Base-by-base conservation (phyloP, 2,888 invertebrate species). In the Aelia acuminata region DNA sequence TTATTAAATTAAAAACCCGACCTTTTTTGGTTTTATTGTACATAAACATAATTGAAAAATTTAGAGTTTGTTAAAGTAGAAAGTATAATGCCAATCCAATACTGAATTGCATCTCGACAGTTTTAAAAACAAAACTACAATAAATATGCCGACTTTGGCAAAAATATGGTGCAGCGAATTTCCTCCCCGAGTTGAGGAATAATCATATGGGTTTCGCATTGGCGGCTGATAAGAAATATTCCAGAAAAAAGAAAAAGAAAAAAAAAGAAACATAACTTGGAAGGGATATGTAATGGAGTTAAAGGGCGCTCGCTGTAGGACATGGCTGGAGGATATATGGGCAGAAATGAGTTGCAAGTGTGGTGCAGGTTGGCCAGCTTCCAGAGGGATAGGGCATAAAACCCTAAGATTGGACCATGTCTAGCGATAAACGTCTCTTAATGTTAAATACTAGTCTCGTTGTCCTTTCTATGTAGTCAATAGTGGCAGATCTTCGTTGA, bases 261-360 rank as follows among this genome's bases (percentile, higher is more conserved):
- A 35, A 3, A 80, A 3, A 80, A 39, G 43, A 63, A 80, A 80
- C 39, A 47, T n/a, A 80, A 80, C 80, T 80, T 43, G 43, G 80
- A 43, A 43, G 80, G 43, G 80, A 80, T 80, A 39, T 80, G 80
- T 47, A 43, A 80, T 80, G 80, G 80, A 47, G 80, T 80, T 80
- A 80, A 80, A 22, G 43, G 80, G 80, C n/a, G n/a, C n/a, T n/a
- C 80, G 80, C 80, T 80, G 80, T 43, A 80, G 43, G 80, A 43
- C 80, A 80, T 75, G 75, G 26, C 39, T 43, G 75, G 20, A 35
- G 43, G 43, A 80, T 80, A 80, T 80, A 80, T 80, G 43, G 80
- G n/a, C 80, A 80, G 80, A 80, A 80, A 80, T 80, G 80, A 80
- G 80, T 80, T 80, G 80, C 80, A 80, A 47, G 43, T 80, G 80